Percentiles rank a stretch among this genome's conserved stretches.
Conservation (phyloP, 2,113 vertebrate genomes). For the Strix aluco region DNA sequence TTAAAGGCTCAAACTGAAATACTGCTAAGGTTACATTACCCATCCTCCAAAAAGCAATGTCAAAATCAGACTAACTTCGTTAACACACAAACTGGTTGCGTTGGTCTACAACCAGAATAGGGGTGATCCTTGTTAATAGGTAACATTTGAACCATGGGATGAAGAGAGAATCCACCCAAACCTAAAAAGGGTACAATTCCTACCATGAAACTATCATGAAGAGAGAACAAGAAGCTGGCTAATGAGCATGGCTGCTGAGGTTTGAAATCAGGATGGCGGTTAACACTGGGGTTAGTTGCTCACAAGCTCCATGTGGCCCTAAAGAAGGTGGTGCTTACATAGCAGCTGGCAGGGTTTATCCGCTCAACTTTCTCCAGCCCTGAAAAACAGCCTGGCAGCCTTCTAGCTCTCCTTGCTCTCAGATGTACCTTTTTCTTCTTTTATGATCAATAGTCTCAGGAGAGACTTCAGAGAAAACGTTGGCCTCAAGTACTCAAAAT, state of each 20-base stretch:
- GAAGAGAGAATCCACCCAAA: not conserved
- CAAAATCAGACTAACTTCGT: not conserved
- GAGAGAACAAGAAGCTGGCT: not conserved
- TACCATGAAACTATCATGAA: accelerated
- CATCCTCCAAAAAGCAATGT: not conserved
- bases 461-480: slow-evolving; percentile 49
- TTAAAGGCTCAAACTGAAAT: not conserved
- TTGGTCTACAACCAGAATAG: not conserved
- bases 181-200: not conserved
- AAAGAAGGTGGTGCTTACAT: not conserved
- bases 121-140: not conserved
- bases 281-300: not conserved
- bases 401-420: not conserved
- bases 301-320: not conserved
- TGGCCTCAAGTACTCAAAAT: slow-evolving; percentile 60
- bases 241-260: not conserved
- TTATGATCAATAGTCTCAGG: slow-evolving; percentile 10
- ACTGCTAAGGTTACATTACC: not conserved
- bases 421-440: slow-evolving; percentile 42
- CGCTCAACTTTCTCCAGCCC: not conserved
- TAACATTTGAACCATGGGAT: not conserved
- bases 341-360: not conserved
- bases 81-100: not conserved
- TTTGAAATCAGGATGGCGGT: not conserved
- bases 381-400: not conserved